phyloP scores from a whole-genome alignment of 2,888 invertebrate species.

The Eristalinus aeneus region DNA sequence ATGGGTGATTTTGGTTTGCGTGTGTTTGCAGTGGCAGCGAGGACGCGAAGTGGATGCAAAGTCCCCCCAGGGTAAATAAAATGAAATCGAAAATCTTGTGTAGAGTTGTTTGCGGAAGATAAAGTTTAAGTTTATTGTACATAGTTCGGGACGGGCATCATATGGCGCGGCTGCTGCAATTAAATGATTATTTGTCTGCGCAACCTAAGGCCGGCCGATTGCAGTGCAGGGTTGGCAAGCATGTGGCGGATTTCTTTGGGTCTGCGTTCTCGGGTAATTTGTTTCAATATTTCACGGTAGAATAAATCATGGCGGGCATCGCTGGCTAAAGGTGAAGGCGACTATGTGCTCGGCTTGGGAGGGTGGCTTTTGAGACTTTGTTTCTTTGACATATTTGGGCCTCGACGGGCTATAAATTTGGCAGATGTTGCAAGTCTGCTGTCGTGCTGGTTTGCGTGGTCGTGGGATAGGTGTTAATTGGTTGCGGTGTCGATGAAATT shows the following conservation, averaged over 20 bases:
- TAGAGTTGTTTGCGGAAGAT: constrained; percentile 57
- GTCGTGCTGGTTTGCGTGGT: neutral
- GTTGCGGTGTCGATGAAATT: constrained; percentile 27
- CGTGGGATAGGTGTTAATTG: constrained; percentile 41
- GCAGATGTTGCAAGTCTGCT: neutral
- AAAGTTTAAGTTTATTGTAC: constrained; percentile 45
- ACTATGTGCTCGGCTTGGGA: neutral
- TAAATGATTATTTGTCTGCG: constrained; percentile 36
- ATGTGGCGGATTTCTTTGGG: neutral
- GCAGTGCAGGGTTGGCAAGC: constrained; percentile 7
- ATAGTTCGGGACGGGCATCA: constrained; percentile 20
- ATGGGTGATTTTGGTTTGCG: constrained; percentile 2
- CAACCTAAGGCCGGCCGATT: neutral
- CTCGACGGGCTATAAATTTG: constrained; percentile 3
- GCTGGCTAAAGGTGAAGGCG: constrained; percentile 34
- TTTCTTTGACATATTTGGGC: neutral
- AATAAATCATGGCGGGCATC: constrained; percentile 27
- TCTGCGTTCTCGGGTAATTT: constrained; percentile 11
- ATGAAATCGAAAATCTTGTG: constrained; percentile 33
- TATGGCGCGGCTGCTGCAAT: constrained; percentile 20
- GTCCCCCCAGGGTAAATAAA: constrained; percentile 38
- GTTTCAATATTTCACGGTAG: constrained; percentile 23
- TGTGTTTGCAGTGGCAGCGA: neutral
- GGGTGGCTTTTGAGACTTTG: neutral
- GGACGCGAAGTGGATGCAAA: neutral